phyloP scores from a whole-genome alignment of 2,888 invertebrate genomes.

The Tiphia femorata region DNA sequence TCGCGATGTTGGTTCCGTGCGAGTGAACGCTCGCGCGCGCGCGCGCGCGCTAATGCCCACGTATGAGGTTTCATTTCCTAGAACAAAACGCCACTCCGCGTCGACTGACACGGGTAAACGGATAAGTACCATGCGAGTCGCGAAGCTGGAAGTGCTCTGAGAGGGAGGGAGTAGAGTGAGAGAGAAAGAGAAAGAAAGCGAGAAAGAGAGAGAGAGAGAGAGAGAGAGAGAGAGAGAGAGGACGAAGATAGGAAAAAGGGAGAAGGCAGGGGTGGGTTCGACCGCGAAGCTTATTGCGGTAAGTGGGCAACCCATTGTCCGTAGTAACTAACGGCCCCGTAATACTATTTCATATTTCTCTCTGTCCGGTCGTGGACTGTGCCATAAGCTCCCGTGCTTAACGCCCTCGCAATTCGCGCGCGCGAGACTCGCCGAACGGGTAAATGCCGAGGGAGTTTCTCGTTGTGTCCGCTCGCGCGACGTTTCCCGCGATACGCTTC shows the following conservation, averaged over 20 bases:
- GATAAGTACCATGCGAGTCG: neutral
- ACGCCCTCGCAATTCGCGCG: constrained; percentile 23
- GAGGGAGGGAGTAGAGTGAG: too few relatives aligned
- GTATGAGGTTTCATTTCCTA: too few relatives aligned
- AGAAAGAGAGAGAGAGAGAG: constrained; percentile 4
- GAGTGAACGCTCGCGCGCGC: too few relatives aligned
- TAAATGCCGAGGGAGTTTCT: too few relatives aligned
- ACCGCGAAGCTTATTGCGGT: constrained; percentile 17
- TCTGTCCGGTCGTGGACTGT: constrained; percentile 19
- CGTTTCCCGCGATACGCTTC: too few relatives aligned
- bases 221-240: constrained; percentile 2
- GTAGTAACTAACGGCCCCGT: constrained; percentile 48
- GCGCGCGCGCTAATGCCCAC: neutral
- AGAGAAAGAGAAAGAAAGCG: constrained; percentile 7
- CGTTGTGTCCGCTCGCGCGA: too few relatives aligned
- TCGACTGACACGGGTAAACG: neutral
- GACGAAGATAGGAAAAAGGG: constrained; percentile 1
- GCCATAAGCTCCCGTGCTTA: constrained; percentile 19
- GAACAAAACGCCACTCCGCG: neutral
- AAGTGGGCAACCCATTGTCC: constrained; percentile 33
- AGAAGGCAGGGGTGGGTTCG: too few relatives aligned
- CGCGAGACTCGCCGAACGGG: constrained; percentile 6
- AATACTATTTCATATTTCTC: constrained; percentile 49
- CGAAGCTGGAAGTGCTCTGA: too few relatives aligned
- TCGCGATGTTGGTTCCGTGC: too few relatives aligned